Evolutionary conservation across 2,797 vertebrate species (phyloP), one percentile per base, ranked within the genome.

Genomic region (Galaxias olidus): DNA sequence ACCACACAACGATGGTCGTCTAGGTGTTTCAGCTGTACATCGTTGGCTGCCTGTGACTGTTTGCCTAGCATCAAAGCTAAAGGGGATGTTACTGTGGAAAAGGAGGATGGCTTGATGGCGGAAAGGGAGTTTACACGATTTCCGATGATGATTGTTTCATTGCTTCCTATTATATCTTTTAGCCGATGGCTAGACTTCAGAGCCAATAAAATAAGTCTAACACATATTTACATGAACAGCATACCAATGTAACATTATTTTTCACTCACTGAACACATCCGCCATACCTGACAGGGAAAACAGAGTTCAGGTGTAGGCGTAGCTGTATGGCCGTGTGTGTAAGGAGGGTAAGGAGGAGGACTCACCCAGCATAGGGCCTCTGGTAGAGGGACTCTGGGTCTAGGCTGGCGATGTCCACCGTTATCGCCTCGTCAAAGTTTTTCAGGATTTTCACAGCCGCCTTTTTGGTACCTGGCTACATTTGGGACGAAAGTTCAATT

Each of bases 341-440:
- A 7, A 17, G 56, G 18, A 30, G 30, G 47, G 12, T 19, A 48
- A 11, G 8, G 18, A 9, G 8, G 47, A 20, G 10, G 8, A 7
- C 93, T 95, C 91, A 99, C 98, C 98, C 98, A 77, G 97, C 96
- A 1, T 98, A 99, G 0, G 96, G 94, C 65, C 98, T 89, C 70
- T 99, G 97, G 86, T 99, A 99, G 40, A 99, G 81, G 63, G 96
- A 95, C 77, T 99, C 98, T 0, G 98, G 98, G 85, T 99, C 98
- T 90, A 99, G 86, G 74, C 95, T 99, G 83, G 96, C 93, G 47
- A 94, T 93, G 77, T 99, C 98, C 65, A 99, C 96, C 14, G 95
- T 96, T 92, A 99, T 99, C 56, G 95, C 97, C 93, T 99, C 98
- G 61, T 99, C 96, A 80, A 99, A 99, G 88, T 99, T 99, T 86